Percentiles rank a stretch among this genome's conserved stretches.
Evolutionary conservation across 2,113 vertebrate genomes (phyloP).

Genomic region (Trachemys scripta): DNA sequence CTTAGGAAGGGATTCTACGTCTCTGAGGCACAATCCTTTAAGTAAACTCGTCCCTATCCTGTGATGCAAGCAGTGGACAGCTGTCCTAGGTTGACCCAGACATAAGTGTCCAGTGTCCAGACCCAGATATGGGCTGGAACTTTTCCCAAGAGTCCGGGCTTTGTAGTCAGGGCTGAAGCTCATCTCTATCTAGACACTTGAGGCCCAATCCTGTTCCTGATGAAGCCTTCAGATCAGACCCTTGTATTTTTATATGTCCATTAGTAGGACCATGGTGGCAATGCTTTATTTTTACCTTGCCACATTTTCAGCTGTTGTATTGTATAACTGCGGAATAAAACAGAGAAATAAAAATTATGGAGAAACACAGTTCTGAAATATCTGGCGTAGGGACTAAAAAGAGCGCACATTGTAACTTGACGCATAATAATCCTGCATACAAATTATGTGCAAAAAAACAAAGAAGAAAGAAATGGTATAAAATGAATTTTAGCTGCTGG

Average conservation of each 20-base stretch:
- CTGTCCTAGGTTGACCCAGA: background rate
- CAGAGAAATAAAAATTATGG: background rate
- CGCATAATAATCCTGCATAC: background rate
- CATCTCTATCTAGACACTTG: background rate
- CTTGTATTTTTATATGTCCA: background rate
- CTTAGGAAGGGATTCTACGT: background rate
- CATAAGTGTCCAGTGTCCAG: background rate
- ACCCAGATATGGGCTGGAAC: background rate
- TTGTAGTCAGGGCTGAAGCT: fast-evolving
- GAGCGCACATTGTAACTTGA: fast-evolving
- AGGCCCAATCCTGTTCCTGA: background rate
- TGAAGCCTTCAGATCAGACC: background rate
- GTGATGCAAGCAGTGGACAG: background rate
- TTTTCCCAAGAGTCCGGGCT: background rate
- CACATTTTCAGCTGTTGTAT: background rate
- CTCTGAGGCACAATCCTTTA: background rate
- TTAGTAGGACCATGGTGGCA: background rate
- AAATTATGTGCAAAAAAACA: background rate
- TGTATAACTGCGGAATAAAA: background rate
- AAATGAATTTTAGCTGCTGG: background rate
- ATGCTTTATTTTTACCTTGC: background rate
- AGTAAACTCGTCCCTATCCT: background rate
- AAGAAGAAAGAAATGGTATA: fast-evolving
- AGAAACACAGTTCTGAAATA: background rate
- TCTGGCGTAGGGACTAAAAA: background rate